These are phyloP conservation scores for Saxicola maurus DNA, from an alignment of 2,797 vertebrate genomes.

Conservation along the genomic window DNA sequence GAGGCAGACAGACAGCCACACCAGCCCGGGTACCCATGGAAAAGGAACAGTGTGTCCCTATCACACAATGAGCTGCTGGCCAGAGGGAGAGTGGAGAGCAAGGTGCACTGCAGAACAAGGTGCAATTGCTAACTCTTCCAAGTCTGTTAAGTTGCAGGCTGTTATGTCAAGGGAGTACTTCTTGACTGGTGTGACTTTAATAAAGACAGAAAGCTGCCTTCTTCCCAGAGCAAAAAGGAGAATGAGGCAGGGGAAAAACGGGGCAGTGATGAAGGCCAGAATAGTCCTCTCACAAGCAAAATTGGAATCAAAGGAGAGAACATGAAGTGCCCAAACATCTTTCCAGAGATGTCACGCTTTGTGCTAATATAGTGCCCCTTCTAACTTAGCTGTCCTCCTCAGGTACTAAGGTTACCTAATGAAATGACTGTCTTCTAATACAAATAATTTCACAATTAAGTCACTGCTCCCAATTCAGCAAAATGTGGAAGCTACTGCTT, in stretches of 20 bases:
- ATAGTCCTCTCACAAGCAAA: neutral
- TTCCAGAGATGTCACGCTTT: neutral
- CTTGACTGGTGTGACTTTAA: constrained; percentile 36
- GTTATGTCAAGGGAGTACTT: constrained; percentile 44
- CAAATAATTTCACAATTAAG: neutral
- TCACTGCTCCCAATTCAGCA: neutral
- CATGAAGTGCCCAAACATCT: neutral
- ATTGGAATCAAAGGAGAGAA: neutral
- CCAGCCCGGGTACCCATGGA: neutral
- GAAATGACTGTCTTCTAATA: neutral
- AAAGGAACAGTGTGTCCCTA: constrained; percentile 14
- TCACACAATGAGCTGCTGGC: constrained; percentile 4
- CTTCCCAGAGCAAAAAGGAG: neutral
- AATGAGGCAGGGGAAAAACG: neutral
- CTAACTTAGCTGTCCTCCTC: neutral
- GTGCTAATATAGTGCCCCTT: neutral
- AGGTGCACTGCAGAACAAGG: neutral
- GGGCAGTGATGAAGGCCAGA: neutral
- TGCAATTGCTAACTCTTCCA: neutral
- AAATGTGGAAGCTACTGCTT: neutral
- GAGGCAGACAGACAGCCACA: neutral
- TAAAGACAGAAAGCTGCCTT: constrained; percentile 11
- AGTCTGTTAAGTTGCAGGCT: constrained; percentile 29
- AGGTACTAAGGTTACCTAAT: neutral
- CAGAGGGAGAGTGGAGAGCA: constrained; percentile 13